A percentile compares a stretch with the other conserved stretches of the same genome.
phyloP scores from a whole-genome alignment of 2,888 invertebrate genomes.

The Gisinianus flammeolus region DNA sequence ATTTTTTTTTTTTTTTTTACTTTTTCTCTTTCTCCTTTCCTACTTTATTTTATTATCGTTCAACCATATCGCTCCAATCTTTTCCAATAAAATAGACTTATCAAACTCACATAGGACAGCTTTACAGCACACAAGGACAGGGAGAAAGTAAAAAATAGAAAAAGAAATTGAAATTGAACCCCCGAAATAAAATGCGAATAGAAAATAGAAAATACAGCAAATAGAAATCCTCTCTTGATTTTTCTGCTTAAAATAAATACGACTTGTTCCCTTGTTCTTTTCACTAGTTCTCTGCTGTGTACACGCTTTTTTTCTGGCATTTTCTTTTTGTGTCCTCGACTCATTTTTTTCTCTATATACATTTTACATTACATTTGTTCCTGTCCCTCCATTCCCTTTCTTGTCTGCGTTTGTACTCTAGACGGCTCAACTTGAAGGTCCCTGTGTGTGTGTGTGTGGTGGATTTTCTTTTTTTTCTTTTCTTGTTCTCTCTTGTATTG shows the following conservation, averaged over 20 bases:
- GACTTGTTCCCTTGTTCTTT: not conserved
- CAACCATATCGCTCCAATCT: not conserved
- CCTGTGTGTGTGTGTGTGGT: too few species aligned
- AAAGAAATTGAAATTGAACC: not conserved
- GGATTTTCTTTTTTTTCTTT: not conserved
- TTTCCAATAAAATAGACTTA: not conserved
- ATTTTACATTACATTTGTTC: not conserved
- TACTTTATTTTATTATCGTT: too few species aligned
- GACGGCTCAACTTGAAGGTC: too few species aligned
- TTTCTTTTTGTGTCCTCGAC: too few species aligned
- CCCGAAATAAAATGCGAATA: not conserved
- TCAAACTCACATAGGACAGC: too few species aligned
- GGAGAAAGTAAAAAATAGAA: too few species aligned
- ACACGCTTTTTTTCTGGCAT: not conserved
- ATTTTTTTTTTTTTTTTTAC: not conserved
- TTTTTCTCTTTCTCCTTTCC: not conserved
- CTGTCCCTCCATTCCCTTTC: not conserved
- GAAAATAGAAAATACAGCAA: not conserved
- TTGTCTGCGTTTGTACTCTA: not conserved
- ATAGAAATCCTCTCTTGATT: not conserved
- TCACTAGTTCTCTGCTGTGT: not conserved
- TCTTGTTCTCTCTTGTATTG: not conserved
- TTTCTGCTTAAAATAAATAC: not conserved
- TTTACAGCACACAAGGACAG: too few species aligned
- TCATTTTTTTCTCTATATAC: too few species aligned